phyloP scores from a whole-genome alignment of 2,888 invertebrate genomes.

The Eurytoma californica region DNA sequence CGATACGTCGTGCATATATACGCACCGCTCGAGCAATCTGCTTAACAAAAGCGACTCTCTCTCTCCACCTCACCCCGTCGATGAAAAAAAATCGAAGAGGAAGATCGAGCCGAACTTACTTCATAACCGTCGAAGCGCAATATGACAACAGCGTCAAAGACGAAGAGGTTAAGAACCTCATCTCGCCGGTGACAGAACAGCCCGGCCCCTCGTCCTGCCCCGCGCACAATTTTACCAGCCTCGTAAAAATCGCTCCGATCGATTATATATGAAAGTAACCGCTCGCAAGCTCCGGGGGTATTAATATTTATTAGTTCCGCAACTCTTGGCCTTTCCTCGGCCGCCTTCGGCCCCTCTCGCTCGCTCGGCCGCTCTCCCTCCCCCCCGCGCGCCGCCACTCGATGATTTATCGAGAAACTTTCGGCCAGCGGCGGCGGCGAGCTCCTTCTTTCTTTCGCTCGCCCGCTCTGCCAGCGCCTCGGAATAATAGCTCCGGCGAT shows the following conservation, averaged over 20 bases:
- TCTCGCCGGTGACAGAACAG: slow-evolving; percentile 41
- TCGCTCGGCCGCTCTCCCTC: slow-evolving; percentile 37
- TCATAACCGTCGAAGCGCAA: slow-evolving; percentile 45
- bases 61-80: too few species aligned
- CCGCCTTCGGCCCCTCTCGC: slow-evolving; percentile 2
- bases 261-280: slow-evolving; percentile 45
- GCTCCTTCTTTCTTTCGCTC: slow-evolving; percentile 37
- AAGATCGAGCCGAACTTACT: slow-evolving; percentile 50
- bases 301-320: slow-evolving; percentile 70
- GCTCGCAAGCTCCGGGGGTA: slow-evolving; percentile 57
- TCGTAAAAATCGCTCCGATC: slow-evolving; percentile 51
- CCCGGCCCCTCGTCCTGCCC: background rate
- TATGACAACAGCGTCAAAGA: slow-evolving; percentile 25
- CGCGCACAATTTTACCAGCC: slow-evolving; percentile 36
- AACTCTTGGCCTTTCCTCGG: slow-evolving; percentile 60
- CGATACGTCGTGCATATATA: slow-evolving; percentile 30
- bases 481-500: slow-evolving; percentile 65
- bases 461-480: slow-evolving; percentile 59
- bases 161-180: slow-evolving; percentile 43
- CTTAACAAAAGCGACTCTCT: slow-evolving; percentile 40
- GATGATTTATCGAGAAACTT: slow-evolving; percentile 70
- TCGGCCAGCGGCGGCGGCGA: slow-evolving; percentile 49
- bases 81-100: background rate
- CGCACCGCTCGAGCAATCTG: slow-evolving; percentile 28
- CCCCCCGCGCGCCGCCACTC: slow-evolving; percentile 53